Base-by-base conservation (phyloP, 1,140 invertebrate genomes). In the Triops longicaudatus region DNA sequence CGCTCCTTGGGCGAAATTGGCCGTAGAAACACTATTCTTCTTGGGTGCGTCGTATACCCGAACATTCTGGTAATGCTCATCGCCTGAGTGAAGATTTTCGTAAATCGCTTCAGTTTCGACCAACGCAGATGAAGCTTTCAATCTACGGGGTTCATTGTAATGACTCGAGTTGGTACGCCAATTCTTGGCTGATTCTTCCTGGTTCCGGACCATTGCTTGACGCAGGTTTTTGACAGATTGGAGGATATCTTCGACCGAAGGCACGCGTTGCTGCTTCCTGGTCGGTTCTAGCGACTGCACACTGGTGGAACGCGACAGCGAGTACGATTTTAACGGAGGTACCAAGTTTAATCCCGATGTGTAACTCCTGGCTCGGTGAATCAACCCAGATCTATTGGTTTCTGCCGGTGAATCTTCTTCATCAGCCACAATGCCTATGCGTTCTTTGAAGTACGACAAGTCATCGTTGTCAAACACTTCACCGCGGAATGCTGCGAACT, bases 381-480 rank as follows among this genome's bases (percentile, higher is more conserved):
- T 10, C 50, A 63, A 63, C 22, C 50, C 50, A 63, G 50, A 22
- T 7, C 2, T 4, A 63, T 22, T 10, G 1, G 50, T 6, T 63
- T 17, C 17, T 6, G 50, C 17, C 14, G 14, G 10, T 63, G 50
- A 14, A 10, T n/a, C 17, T n/a, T 63, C 50, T n/a, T 17, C 50
- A 63, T 63, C 50, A 63, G 50, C 14, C 22, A 22, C 50, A 63
- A 63, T 63, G 14, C 50, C 50, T 63, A 63, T 63, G 14, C 50
- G 50, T 22, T 63, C 50, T 63, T 63, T 63, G 22, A 63, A 63
- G 2, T 63, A 63, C 9, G 50, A 63, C 50, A 63, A 63, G n/a
- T 63, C 50, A 63, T 63, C 50, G 50, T 63, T 63, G 50, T 63
- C 50, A 63, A 63, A 63, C 22, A n/a, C 50, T 63, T 63, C 50